Evolutionary conservation across 1,140 invertebrate genomes (phyloP), one percentile per base, ranked within the genome.

Genomic region (Aphaenogaster rudis): DNA sequence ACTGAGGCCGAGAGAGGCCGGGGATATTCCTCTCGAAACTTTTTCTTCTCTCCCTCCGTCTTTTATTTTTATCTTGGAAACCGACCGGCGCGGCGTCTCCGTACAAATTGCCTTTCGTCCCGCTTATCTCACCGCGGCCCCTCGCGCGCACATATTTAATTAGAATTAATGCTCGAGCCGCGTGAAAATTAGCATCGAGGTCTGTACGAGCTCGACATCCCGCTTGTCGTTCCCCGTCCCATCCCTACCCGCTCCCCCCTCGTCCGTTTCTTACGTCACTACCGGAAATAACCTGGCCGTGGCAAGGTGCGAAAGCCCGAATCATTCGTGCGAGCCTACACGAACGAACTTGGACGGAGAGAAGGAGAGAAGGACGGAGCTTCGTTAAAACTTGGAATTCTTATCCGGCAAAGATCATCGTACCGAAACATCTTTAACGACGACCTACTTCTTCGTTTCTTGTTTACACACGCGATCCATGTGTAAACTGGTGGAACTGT

Each of bases 51-150:
- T 42, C 42, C 78, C 39, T 69, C 11, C 59, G 42, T 69, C 78
- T 50, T 88, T 91, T 91, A 79, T 89, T 86, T 92, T 90, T 90
- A 88, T 91, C 91, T 92, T 61, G 71, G 69, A 90, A 90, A 90
- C 91, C 86, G 79, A 92, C 76, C 88, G 89, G 54, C 88, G 90
- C 88, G 80, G 61, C 88, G 90, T 86, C 89, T 78, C 86, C 88
- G 88, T 92, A 92, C 91, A 92, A 92, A 92, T 92, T 92, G 91
- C 91, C 88, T 91, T 91, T 92, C 88, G 91, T 88, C 88, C 91
- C 89, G 90, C 90, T 90, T 92, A 92, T 92, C 91, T 92, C 82
- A 76, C 79, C 77, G 78, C 84, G 86, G 86, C 69, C 89, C 89
- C 89, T 90, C 81, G 89, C 63, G 86, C 89, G 90, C 91, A 92